These are phyloP conservation scores for Ailurus styani DNA, from an alignment of 2,113 vertebrate genomes.

Conservation along the genomic window DNA sequence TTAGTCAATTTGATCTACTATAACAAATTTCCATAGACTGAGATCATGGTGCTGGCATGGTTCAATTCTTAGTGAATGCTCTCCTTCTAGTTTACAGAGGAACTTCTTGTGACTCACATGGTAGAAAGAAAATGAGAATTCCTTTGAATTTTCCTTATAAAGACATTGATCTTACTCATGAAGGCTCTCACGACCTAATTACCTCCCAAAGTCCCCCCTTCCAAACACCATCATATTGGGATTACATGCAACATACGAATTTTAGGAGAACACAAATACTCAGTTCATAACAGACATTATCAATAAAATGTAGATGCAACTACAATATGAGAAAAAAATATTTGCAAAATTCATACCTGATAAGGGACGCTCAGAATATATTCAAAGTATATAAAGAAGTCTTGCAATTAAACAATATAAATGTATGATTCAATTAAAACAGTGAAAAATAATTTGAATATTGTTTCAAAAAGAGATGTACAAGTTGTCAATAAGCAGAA, in stretches of 20 bases:
- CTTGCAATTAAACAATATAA: background rate
- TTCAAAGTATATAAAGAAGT: background rate
- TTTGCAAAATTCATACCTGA: background rate
- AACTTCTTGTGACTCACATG: background rate
- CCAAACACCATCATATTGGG: background rate
- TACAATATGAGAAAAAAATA: background rate
- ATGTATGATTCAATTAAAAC: background rate
- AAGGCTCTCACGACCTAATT: background rate
- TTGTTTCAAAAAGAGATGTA: background rate
- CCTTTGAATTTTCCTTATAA: background rate
- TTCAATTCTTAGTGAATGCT: background rate
- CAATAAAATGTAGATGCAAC: background rate
- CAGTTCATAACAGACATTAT: background rate
- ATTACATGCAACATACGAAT: background rate
- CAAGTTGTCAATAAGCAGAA: background rate
- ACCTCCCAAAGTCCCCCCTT: background rate
- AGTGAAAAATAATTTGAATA: background rate
- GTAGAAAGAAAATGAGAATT: background rate
- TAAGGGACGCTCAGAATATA: background rate
- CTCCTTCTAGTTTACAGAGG: background rate
- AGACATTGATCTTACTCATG: background rate
- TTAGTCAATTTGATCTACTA: background rate
- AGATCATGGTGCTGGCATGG: background rate
- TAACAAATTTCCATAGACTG: background rate
- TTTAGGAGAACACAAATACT: background rate